Conservation (phyloP, 2,113 vertebrate species). For the Pheucticus melanocephalus region DNA sequence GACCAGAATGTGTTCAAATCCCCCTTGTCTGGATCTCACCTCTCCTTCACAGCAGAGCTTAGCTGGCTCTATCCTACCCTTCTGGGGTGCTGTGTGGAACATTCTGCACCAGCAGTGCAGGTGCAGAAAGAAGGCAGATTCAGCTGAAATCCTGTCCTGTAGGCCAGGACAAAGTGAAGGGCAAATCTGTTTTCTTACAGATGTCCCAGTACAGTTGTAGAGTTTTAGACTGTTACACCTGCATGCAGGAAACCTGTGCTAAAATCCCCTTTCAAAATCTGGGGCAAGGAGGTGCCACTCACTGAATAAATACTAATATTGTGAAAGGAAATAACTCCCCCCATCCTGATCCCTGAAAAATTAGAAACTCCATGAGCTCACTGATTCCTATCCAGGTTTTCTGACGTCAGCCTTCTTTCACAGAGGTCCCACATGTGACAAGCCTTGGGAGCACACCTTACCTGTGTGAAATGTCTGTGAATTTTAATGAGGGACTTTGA, state of each 20-base stretch:
- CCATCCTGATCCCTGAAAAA: background rate
- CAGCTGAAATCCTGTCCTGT: background rate
- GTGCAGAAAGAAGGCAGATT: background rate
- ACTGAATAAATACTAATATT: background rate
- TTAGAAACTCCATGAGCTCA: background rate
- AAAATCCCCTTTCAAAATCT: background rate
- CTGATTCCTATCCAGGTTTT: background rate
- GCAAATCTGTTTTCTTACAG: background rate
- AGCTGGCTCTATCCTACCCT: background rate
- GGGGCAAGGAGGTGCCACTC: background rate
- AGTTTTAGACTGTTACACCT: background rate
- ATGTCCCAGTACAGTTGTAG: background rate
- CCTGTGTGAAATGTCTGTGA: background rate
- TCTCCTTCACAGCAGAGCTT: conserved; percentile 3
- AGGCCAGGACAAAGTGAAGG: background rate
- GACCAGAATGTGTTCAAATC: conserved; percentile 8
- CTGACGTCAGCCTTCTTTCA: background rate
- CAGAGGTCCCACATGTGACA: background rate
- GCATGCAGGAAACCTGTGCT: background rate
- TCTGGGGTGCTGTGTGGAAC: background rate
- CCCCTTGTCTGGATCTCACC: conserved; percentile 4
- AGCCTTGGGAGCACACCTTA: background rate
- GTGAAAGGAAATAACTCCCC: background rate
- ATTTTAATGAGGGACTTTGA: background rate
- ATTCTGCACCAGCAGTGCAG: conserved; percentile 12